A percentile compares a stretch with the other conserved stretches of the same genome.
These are phyloP conservation scores for Colius striatus DNA, from an alignment of 2,113 vertebrate species.

Conservation along the genomic window DNA sequence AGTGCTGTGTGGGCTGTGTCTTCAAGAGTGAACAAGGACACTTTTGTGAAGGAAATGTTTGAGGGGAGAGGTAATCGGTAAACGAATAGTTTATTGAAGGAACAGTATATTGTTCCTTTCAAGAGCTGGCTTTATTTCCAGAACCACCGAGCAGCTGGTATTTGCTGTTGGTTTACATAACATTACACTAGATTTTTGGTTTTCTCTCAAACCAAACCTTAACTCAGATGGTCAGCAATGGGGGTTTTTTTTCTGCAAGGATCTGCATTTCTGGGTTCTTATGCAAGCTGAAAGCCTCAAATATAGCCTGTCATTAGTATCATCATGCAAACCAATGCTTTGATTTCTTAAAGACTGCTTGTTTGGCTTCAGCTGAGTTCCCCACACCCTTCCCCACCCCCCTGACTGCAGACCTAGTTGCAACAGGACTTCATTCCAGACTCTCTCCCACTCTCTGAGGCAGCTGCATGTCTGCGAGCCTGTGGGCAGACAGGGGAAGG, in stretches of 20 bases:
- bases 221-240: neutral
- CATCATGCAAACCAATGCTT: neutral
- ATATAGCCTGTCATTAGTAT: neutral
- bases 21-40: neutral
- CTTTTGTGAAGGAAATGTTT: conserved; percentile 2
- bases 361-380: neutral
- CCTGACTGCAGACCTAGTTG: neutral
- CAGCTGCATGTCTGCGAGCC: neutral
- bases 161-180: neutral
- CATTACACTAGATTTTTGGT: neutral
- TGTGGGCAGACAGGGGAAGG: neutral
- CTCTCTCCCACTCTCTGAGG: neutral
- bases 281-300: neutral
- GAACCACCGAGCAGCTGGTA: neutral
- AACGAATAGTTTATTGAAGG: neutral
- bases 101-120: neutral
- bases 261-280: neutral
- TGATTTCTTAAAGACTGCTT: neutral
- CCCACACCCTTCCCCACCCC: neutral
- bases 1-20: neutral
- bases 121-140: neutral
- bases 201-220: neutral
- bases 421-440: rapidly evolving
- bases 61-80: neutral
- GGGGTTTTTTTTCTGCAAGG: neutral